Evolutionary conservation across 2,888 invertebrate species (phyloP), one percentile per base, ranked within the genome.

Genomic region (Trichogramma evanescens): DNA sequence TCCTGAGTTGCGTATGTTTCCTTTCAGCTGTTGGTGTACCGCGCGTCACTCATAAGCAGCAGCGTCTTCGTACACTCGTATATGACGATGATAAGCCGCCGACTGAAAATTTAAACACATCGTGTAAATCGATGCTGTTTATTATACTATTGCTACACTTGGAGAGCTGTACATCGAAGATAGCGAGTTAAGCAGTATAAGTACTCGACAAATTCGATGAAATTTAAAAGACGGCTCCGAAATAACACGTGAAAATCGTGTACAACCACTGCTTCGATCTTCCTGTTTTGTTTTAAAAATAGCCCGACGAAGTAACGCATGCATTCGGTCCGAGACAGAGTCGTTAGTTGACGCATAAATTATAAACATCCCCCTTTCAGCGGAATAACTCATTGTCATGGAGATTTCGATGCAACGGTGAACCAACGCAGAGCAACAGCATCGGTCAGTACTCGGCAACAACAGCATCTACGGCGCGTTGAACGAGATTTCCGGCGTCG

Each of bases 401-500:
- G 9, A 63, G 57, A 63, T 63, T 26, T 42, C 6, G 48, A 6
- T 45, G 63, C 26, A 26, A 63, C 61, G 49, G 13, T 52, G 54
- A 58, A 26, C 26, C 26, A 26, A 26, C 53, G 56, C 44, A 61
- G 62, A 62, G 59, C 38, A 57, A 61, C 61, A 62, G 9, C 40
- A 9, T 38, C n/a, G 38, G 13, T 6, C 40, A 41, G 44, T 38
- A 44, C 44, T 45, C 10, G 48, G 26, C 10, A 48, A 48, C 26
- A 26, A 52, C 40, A 40, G 9, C 53, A 38, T 54, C 13, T 43
- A 26, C 51, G 5, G 41, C n/a, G 42, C 8, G n/a, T 5, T 51
- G 59, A 59, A 59, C 52, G 53, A 62, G 58, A 60, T 62, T 62
- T 62, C 64, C 62, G 64, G 58, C 59, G 63, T 61, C 64, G 64